Evolutionary conservation across 2,113 vertebrate genomes (phyloP).

Genomic region (Seriola quinqueradiata): DNA sequence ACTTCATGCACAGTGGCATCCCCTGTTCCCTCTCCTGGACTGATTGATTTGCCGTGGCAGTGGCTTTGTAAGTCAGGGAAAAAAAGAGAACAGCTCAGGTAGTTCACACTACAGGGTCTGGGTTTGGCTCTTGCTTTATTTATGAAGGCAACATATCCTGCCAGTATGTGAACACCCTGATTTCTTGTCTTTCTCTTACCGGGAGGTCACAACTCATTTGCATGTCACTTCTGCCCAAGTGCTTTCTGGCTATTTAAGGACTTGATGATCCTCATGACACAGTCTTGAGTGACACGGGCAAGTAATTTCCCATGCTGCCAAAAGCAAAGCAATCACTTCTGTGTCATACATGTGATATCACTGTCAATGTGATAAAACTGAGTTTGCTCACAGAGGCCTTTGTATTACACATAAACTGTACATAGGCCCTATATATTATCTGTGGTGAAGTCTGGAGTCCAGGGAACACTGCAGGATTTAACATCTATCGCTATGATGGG

Average conservation of each 20-base stretch:
- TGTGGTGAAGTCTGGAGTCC: neutral
- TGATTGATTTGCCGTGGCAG: slow-evolving; percentile 65
- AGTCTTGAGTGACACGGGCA: neutral
- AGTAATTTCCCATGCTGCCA: slow-evolving; percentile 40
- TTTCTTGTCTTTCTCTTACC: slow-evolving; percentile 16
- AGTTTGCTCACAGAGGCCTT: slow-evolving; percentile 12
- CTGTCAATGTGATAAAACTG: neutral
- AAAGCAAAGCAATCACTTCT: slow-evolving; percentile 18
- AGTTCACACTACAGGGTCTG: slow-evolving; percentile 37
- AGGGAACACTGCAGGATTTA: slow-evolving; percentile 5
- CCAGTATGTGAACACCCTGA: slow-evolving; percentile 15
- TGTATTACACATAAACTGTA: neutral
- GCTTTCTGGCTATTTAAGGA: neutral
- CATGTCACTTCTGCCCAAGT: neutral
- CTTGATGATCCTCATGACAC: neutral
- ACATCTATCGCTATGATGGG: slow-evolving; percentile 31
- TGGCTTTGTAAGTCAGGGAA: slow-evolving; percentile 35
- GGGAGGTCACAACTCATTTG: slow-evolving; percentile 23
- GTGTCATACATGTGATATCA: neutral
- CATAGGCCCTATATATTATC: neutral
- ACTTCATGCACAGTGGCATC: slow-evolving; percentile 60
- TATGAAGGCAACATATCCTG: slow-evolving; percentile 42
- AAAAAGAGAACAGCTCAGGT: slow-evolving; percentile 35
- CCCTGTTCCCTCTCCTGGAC: slow-evolving; percentile 44
- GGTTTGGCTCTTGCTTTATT: slow-evolving; percentile 51